These are phyloP conservation scores for Porites evermanni DNA, from an alignment of 92 coral and sea anemone species.

Conservation along the genomic window DNA sequence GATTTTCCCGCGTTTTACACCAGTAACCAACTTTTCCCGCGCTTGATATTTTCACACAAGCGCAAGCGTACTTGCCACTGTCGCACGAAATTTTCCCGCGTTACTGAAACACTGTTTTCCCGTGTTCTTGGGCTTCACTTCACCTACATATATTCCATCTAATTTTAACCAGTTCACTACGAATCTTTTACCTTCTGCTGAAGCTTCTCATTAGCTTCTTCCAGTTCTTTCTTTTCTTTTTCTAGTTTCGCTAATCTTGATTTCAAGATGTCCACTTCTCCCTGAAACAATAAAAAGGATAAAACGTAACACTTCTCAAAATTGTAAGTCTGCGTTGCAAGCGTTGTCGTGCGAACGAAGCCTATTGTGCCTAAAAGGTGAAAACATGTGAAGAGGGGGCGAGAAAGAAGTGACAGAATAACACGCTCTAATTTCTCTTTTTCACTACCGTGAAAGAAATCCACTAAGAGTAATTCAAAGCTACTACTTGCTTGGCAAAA, in stretches of 20 bases:
- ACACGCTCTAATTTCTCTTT: no score
- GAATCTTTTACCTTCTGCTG: constrained; percentile 74
- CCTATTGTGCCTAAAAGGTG: no score
- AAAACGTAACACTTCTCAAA: no score
- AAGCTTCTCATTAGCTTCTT: constrained; percentile 76
- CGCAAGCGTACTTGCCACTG: not conserved
- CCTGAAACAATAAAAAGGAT: constrained; percentile 25
- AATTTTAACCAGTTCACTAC: no score
- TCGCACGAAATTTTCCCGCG: not conserved
- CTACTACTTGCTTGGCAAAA: no score
- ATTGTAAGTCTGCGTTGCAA: no score
- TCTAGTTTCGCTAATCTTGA: constrained; percentile 77
- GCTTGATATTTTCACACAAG: not conserved
- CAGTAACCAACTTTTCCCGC: not conserved
- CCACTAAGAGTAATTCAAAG: no score
- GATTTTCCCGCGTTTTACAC: not conserved
- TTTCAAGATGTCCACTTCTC: constrained; percentile 84
- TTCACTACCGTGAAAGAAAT: no score
- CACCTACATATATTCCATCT: no score
- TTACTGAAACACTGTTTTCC: not conserved
- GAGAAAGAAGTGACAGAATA: no score
- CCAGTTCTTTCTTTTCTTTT: constrained; percentile 81
- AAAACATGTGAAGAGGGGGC: no score
- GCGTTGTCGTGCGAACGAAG: no score
- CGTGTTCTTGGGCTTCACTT: not conserved